Conservation (phyloP, 2,888 invertebrate species). For the Mythimna vitellina region DNA sequence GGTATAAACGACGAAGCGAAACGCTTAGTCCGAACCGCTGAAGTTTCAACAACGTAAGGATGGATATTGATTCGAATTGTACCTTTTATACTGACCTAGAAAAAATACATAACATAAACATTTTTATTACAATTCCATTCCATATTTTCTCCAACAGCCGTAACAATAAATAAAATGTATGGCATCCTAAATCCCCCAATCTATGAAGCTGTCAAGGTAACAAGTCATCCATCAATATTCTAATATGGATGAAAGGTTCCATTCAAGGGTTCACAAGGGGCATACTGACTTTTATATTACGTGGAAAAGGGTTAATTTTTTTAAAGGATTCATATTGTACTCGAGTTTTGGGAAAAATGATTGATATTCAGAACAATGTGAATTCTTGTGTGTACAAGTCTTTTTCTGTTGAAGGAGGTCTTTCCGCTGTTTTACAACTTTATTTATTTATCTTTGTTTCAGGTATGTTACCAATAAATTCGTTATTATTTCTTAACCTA, state of each 20-base stretch:
- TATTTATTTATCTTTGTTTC: too few relatives aligned
- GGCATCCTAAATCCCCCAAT: slow-evolving; percentile 39
- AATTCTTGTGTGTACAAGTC: too few relatives aligned
- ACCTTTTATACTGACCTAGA: background rate
- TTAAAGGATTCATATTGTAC: background rate
- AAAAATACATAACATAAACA: slow-evolving; percentile 1
- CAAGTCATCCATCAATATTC: slow-evolving; percentile 49
- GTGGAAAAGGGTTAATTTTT: background rate
- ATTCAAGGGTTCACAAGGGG: background rate
- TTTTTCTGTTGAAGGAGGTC: too few relatives aligned
- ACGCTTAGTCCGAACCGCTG: too few relatives aligned
- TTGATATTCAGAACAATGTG: background rate
- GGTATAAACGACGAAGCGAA: too few relatives aligned
- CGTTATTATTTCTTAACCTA: too few relatives aligned
- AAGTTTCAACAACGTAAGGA: too few relatives aligned
- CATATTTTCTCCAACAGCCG: slow-evolving; percentile 8
- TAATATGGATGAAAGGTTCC: slow-evolving; percentile 44
- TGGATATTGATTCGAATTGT: too few relatives aligned
- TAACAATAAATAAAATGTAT: slow-evolving; percentile 44
- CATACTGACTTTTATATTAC: slow-evolving; percentile 10
- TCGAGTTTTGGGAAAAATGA: background rate
- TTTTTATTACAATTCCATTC: background rate
- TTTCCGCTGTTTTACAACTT: too few relatives aligned
- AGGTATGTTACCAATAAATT: too few relatives aligned
- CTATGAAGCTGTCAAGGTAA: slow-evolving; percentile 21